Percentiles rank a stretch among this genome's conserved stretches.
Conservation (phyloP, 2,113 vertebrate genomes). For the Burhinus oedicnemus region DNA sequence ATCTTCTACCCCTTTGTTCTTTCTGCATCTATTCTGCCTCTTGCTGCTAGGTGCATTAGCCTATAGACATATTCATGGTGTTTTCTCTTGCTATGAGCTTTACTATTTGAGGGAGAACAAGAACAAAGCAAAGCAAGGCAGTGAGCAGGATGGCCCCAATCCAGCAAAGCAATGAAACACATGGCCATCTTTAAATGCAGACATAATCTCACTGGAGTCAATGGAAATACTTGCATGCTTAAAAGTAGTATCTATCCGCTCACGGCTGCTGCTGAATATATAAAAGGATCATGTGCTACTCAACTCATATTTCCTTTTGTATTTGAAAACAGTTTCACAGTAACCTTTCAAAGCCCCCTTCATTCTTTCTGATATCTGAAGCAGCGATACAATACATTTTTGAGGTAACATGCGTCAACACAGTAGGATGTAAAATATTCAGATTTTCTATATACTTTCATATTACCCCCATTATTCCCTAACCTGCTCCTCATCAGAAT, state of each 20-base stretch:
- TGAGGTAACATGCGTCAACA: background rate
- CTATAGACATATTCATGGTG: background rate
- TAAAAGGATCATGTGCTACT: background rate
- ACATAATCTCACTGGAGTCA: background rate
- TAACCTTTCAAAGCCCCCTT: background rate
- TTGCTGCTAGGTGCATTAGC: background rate
- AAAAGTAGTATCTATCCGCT: background rate
- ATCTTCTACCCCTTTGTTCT: background rate
- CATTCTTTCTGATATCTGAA: background rate
- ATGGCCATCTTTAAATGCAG: background rate
- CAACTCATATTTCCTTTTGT: background rate
- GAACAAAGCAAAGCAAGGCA: background rate
- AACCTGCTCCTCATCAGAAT: background rate
- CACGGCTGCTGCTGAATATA: background rate
- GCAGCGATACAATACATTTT: background rate
- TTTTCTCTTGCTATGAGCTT: constrained; percentile 12
- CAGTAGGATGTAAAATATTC: background rate
- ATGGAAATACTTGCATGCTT: background rate
- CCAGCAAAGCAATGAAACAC: constrained; percentile 4
- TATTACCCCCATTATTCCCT: background rate
- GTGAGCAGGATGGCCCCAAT: background rate
- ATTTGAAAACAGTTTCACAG: background rate
- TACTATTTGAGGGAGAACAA: background rate
- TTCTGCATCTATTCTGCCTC: background rate
- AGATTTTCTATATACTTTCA: background rate